Evolutionary conservation across 2,797 vertebrate species (phyloP), one percentile per base, ranked within the genome.

Genomic region (Protonibea diacanthus): DNA sequence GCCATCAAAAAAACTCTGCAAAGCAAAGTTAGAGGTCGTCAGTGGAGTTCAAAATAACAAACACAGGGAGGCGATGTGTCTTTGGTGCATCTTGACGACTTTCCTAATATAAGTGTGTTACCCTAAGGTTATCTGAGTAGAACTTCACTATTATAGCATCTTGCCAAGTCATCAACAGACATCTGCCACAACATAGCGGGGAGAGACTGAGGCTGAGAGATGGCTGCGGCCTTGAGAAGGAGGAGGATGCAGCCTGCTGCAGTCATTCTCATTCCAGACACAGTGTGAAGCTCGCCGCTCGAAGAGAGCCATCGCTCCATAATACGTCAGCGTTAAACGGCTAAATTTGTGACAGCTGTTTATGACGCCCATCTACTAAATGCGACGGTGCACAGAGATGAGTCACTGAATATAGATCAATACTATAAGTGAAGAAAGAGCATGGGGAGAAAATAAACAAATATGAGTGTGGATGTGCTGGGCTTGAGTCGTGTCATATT

Each of bases 1-100:
- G 86, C 96, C 96, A 71, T 98, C 96, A 64, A 99, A 99, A 89
- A 99, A 99, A 81, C 98, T 99, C 98, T 99, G 94, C 29, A 61
- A 85, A 82, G 45, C 14, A 62, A 74, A 78, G 56, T 25, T 8
- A 29, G 5, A 73, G 23, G 53, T 29, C 12, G 27, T 18, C 66
- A 14, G 51, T 49, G 47, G 5, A 45, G 33, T 25, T 57, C 9
- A 4, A 55, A 18, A 8, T 40, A 33, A 18, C 20, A 71, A 52
- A 64, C 55, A 21, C 25, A 27, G 6, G 8, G 9, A 33, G 33
- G 9, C 0, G 0, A 20, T 0, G 23, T 10, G 23, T 51, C 61
- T 83, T 78, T 76, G 17, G 48, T 27, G 18, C 49, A 9, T 66
- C n/a, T 40, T 23, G n/a, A 29, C 0, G 0, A 67, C 33, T 83